Evolutionary conservation across 2,888 invertebrate genomes (phyloP), one percentile per base, ranked within the genome.

Genomic region (Diarsia brunnea): DNA sequence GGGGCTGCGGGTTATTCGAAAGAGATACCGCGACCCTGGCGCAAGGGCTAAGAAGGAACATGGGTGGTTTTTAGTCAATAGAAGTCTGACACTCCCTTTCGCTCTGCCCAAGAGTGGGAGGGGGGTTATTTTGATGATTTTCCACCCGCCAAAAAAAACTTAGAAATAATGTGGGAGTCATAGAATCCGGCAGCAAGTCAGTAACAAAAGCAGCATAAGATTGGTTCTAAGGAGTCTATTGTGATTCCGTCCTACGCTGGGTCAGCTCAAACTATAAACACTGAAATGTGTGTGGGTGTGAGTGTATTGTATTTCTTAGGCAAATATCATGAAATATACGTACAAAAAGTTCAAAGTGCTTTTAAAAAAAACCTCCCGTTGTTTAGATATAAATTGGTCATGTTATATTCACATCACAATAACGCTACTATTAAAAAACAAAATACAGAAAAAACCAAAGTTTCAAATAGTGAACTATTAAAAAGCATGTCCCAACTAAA

Each of bases 401-500:
- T 55, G 11, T 27, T 4, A 27, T 14, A 47, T 45, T 38, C 11
- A 38, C 38, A 24, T 10, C 16, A 43, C 31, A 19, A 79, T 49
- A 64, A 21, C 14, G 12, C 47, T 1, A 4, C 38, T n/a, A 53
- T 51, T 61, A 21, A 27, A 27, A 27, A 61, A 53, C 1, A 43
- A 11, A 60, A 31, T 24, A 38, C 21, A 45, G 19, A 53, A 78
- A 45, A 58, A 66, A 47, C n/a, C n/a, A 47, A 73, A 47, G 27
- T 10, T 74, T 63, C n/a, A 68, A 61, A 55, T 65, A 51, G 24
- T 69, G 63, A 78, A 60, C 49, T 71, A 38, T 72, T 69, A 53
- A 67, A 75, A 65, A 76, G 45, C 65, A 63, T 38, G 58, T 31
- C 12, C 51, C 58, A 78, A 76, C 69, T 73, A 78, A 77, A 84